Conservation (phyloP, 2,888 invertebrate species). For the Laspeyria flexula region DNA sequence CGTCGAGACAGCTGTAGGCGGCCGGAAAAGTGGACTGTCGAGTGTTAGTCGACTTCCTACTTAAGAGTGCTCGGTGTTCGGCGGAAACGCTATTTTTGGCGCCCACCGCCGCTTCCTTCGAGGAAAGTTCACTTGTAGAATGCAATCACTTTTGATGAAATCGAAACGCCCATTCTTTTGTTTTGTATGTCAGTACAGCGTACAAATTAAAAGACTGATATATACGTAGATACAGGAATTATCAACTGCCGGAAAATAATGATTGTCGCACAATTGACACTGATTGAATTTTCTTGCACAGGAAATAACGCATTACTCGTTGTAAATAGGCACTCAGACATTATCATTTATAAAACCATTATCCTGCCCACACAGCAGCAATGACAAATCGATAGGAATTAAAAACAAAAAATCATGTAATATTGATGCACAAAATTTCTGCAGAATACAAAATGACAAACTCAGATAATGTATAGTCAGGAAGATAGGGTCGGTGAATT, state of each 20-base stretch:
- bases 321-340: conserved; percentile 28
- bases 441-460: conserved; percentile 6
- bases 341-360: conserved; percentile 44
- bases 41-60: conserved; percentile 82
- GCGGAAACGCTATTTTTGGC: conserved; percentile 85
- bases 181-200: conserved; percentile 8
- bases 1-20: conserved; percentile 81
- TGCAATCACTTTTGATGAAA: conserved; percentile 61
- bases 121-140: conserved; percentile 78
- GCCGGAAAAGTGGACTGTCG: conserved; percentile 78
- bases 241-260: conserved; percentile 31
- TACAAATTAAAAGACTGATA: background rate
- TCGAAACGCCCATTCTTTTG: conserved; percentile 38
- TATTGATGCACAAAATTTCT: no score
- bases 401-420: no score
- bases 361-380: conserved; percentile 35
- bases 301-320: conserved; percentile 34
- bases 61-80: conserved; percentile 73
- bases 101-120: conserved; percentile 80
- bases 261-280: conserved; percentile 25
- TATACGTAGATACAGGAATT: conserved; percentile 15
- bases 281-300: conserved; percentile 36
- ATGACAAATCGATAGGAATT: conserved; percentile 39
- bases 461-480: conserved; percentile 34
- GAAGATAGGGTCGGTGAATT: conserved; percentile 61